Conservation (phyloP, 2,113 vertebrate genomes). For the Verasper variegatus region DNA sequence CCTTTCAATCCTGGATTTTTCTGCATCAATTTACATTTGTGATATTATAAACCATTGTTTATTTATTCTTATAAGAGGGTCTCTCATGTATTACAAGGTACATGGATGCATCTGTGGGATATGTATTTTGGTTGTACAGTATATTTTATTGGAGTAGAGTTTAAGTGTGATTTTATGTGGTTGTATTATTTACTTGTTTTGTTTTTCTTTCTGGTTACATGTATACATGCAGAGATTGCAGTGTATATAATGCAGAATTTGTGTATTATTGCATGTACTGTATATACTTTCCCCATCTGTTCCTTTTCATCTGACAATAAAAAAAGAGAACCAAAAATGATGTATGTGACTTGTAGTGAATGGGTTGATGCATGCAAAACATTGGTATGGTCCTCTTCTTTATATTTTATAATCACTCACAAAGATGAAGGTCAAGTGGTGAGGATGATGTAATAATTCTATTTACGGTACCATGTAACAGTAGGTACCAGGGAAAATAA, state of each 20-base stretch:
- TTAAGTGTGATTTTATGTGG: conserved; percentile 27
- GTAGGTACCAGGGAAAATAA: not conserved
- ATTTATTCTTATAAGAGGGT: not conserved
- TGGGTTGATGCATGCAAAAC: conserved; percentile 64
- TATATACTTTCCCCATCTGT: conserved; percentile 43
- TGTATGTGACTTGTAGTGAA: conserved; percentile 72
- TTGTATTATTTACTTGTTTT: conserved; percentile 39
- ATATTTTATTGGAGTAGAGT: conserved; percentile 20
- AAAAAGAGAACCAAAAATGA: conserved; percentile 49
- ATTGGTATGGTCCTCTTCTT: conserved; percentile 70
- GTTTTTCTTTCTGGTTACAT: conserved; percentile 52
- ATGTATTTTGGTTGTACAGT: conserved; percentile 47
- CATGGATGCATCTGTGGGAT: conserved; percentile 22
- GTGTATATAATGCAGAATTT: conserved; percentile 56
- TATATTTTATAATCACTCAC: conserved; percentile 27
- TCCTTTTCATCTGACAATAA: conserved; percentile 59
- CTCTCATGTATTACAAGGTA: not conserved
- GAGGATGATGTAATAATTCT: conserved; percentile 17
- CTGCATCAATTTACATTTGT: conserved; percentile 34
- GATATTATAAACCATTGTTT: conserved; percentile 48
- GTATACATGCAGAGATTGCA: conserved; percentile 55
- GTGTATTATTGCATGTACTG: conserved; percentile 69
- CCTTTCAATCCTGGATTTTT: not conserved
- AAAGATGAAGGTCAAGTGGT: conserved; percentile 17
- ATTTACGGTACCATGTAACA: conserved; percentile 14